A percentile compares a stretch with the other conserved stretches of the same genome.
Evolutionary conservation across 1,140 invertebrate genomes (phyloP).

Genomic region (Trichomalopsis sarcophagae): DNA sequence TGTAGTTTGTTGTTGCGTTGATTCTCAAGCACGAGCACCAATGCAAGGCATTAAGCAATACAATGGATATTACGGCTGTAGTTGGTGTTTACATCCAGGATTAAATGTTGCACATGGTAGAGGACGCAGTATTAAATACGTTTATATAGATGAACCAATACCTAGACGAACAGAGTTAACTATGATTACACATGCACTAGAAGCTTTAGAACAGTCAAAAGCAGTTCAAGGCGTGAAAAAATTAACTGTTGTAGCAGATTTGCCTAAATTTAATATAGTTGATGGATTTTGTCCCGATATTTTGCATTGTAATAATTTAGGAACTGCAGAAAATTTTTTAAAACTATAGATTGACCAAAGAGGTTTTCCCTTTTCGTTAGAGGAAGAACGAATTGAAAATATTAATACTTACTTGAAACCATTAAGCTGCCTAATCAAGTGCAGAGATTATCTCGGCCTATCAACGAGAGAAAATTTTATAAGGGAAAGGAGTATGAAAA

Average conservation of each 20-base stretch:
- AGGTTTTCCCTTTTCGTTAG: conserved; percentile 16
- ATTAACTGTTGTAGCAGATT: conserved; percentile 39
- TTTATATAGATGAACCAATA: background rate
- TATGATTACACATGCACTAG: conserved; percentile 25
- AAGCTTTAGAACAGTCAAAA: conserved; percentile 19
- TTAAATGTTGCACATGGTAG: conserved; percentile 21
- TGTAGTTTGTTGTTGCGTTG: conserved; percentile 51
- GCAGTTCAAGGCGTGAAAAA: conserved; percentile 45
- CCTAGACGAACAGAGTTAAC: conserved; percentile 20
- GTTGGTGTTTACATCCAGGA: conserved; percentile 50
- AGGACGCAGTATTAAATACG: conserved; percentile 39
- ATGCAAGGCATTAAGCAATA: conserved; percentile 51
- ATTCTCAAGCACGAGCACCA: conserved; percentile 48
- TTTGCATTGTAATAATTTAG: conserved; percentile 50
- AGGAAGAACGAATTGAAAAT: background rate
- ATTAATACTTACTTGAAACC: conserved; percentile 27
- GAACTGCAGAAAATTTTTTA: conserved; percentile 47
- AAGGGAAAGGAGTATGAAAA: conserved; percentile 53
- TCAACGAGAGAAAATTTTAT: conserved; percentile 29
- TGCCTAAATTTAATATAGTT: conserved; percentile 52
- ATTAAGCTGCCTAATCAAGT: conserved; percentile 51
- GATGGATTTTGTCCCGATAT: conserved; percentile 48
- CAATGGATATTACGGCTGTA: conserved; percentile 50
- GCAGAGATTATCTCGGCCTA: conserved; percentile 34
- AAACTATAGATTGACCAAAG: conserved; percentile 46